phyloP scores from a whole-genome alignment of 2,888 invertebrate genomes.

The Trachelus tabidus region DNA sequence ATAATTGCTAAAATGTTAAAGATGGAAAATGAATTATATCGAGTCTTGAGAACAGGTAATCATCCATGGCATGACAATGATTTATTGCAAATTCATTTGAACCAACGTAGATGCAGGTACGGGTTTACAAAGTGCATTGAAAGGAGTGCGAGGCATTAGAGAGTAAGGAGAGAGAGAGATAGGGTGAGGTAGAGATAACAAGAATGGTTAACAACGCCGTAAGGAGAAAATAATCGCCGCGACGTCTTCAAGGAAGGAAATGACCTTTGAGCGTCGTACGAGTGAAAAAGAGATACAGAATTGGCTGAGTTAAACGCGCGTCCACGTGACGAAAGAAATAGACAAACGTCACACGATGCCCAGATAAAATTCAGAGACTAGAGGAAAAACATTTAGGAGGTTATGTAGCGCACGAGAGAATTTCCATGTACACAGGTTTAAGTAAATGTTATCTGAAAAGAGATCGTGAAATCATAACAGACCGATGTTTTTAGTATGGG shows the following conservation, averaged over 20 bases:
- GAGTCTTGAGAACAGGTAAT: neutral
- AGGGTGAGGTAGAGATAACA: neutral
- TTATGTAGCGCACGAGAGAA: neutral
- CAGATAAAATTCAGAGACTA: neutral
- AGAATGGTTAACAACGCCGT: neutral
- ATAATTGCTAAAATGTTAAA: neutral
- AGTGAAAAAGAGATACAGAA: neutral
- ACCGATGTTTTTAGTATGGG: neutral
- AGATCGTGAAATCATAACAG: neutral
- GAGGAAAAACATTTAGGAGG: neutral
- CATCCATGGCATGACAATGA: neutral
- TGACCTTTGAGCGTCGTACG: neutral
- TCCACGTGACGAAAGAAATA: neutral
- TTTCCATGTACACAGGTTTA: neutral
- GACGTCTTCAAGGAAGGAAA: neutral
- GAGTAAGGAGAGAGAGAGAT: conserved; percentile 12
- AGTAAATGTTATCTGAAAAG: neutral
- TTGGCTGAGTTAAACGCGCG: neutral
- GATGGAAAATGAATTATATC: neutral
- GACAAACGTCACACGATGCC: neutral
- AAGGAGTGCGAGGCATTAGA: neutral
- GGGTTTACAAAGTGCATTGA: neutral
- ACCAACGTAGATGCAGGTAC: neutral
- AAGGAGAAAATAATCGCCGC: neutral
- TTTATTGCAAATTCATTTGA: neutral